Evolutionary conservation across 2,113 vertebrate genomes (phyloP), one percentile per base, ranked within the genome.

Genomic region (Saccopteryx bilineata): DNA sequence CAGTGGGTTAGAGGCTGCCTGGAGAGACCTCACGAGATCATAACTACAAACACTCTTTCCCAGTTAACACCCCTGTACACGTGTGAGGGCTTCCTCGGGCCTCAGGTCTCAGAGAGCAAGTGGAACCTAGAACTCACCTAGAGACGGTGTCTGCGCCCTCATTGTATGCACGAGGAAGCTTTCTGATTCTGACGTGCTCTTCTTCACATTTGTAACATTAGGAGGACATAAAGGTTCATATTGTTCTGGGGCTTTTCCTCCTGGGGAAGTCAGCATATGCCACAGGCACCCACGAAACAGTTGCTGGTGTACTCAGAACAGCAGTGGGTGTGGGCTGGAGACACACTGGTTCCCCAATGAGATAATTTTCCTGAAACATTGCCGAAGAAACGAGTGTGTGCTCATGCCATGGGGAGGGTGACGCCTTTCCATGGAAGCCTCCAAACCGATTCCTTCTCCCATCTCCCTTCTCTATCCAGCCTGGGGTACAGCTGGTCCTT

Each of bases 301-400:
- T 33, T 0, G 5, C 82, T 48, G 61, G 68, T 9, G 0, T 1
- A 0, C 12, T 18, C 52, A 2, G 52, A 33, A 65, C 75, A 23
- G 18, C 56, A 0, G 39, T 15, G 93, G 91, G 94, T 65, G 83
- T 69, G 56, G 75, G 33, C 90, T 28, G 12, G 81, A 83, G 75
- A 66, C 10, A 0, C 33, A 18, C 88, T 84, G 24, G n/a, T 71
- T 85, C 93, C 93, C 81, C n/a, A 78, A 74, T 91, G 96, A 97
- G 91, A 50, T 94, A 50, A 90, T 93, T 74, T 92, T 81, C 85
- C 60, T 31, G 9, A 18, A 78, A 86, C 87, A 39, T 21, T 28
- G 52, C 66, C 65, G 3, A 19, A 31, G 84, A 63, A 76, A 28
- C 4, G 0, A 69, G 71, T 7, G 13, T 82, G 1, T 18, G 48